Evolutionary conservation across 2,888 invertebrate genomes (phyloP), one percentile per base, ranked within the genome.

Genomic region (Idaea dimidiata): DNA sequence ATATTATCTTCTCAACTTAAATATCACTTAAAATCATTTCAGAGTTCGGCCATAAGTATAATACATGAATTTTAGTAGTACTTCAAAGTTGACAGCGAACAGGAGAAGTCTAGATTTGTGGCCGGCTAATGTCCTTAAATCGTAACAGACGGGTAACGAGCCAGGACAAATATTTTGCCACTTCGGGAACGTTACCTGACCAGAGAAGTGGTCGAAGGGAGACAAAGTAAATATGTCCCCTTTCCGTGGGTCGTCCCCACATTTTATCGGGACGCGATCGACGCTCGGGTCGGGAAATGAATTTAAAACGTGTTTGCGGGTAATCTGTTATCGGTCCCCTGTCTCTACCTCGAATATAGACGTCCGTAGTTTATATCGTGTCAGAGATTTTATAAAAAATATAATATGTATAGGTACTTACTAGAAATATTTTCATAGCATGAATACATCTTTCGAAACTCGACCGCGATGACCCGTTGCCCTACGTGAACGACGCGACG

Each of bases 241-340:
- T 84, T 87, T 88, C 82, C 84, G 86, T 84, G 82, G 84, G 83
- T 82, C 86, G 84, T 88, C 88, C 90, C 90, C 88, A 90, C 91
- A 90, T 91, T 92, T 91, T 92, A 92, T 92, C 91, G 90, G 86
- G 86, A 87, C 88, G 87, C 89, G 91, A 91, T 91, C 91, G 91
- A 86, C 83, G 87, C 87, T 85, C 86, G 91, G 91, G 91, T 90
- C 89, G 91, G 91, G 90, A 90, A 91, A 91, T 91, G 91, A 92
- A 91, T 92, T 92, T 91, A 91, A 92, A 91, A 91, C 91, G 91
- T 92, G 92, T 92, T 91, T 92, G 92, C 87, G 92, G 92, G 92
- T 92, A 92, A 92, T 92, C 92, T 92, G 91, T 92, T 91, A 92
- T 91, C 92, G 91, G 92, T 90, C 91, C 91, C 92, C 90, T 91